Base-by-base conservation (phyloP, 2,113 vertebrate genomes). In the Petroica traversi region DNA sequence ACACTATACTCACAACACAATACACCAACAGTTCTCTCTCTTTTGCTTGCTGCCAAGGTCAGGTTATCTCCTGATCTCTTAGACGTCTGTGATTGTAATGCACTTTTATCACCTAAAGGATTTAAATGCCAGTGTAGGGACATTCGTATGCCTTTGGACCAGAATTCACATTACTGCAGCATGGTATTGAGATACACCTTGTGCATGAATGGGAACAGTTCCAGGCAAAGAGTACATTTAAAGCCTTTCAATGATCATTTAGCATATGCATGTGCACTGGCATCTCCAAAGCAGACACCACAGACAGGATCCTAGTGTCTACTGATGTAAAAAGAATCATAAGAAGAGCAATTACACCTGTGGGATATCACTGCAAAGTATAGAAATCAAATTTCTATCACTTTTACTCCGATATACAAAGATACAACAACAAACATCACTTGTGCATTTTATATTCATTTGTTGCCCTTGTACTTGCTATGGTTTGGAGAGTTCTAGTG, bases 51-150 rank as follows among this genome's bases (percentile, higher is more conserved):
- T 88, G 23, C 67, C 41, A 58, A 40, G 29, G n/a, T 90, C 66
- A 90, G 33, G 16, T 48, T 71, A 43, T 55, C 55, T 78, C 46
- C 72, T 82, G 82, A 88, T 85, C 71, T 88, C 28, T n/a, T 57
- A 52, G 31, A 76, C 40, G 19, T 48, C 19, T 52, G 19, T 45
- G 41, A 45, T 61, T 40, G 24, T 45, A 61, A n/a, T 57, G 23
- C 25, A 41, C 0, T 1, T 43, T 12, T 55, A 55, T 74, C n/a
- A 46, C 31, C 26, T 72, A 59, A 58, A 0, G 4, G 33, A 14
- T 87, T 88, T 78, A 87, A 71, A 61, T 63, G 22, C 6, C 54
- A 51, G 6, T 34, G 4, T 13, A 49, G 24, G 26, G 34, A 54
- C 6, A 40, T 84, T n/a, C 59, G 2, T 29, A 33, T 54, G 14